Conservation (phyloP, 2,113 vertebrate species). For the Galbula dea region DNA sequence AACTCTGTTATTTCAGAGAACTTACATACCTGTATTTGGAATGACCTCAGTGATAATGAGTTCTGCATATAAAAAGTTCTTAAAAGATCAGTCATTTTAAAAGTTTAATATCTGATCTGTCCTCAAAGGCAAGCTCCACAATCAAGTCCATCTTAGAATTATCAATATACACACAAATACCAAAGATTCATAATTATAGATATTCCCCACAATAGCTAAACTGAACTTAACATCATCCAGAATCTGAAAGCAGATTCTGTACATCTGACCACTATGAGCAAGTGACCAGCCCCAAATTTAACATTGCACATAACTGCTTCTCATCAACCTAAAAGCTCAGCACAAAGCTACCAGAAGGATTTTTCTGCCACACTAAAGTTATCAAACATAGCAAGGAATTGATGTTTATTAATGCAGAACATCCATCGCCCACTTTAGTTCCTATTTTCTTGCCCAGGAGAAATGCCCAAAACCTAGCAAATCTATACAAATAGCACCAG, state of each 20-base stretch:
- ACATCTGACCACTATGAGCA: background rate
- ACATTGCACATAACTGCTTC: background rate
- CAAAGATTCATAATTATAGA: background rate
- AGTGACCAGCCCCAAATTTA: background rate
- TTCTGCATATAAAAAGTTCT: background rate
- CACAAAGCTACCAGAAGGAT: background rate
- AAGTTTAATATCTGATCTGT: background rate
- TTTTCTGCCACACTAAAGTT: background rate
- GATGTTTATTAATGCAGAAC: background rate
- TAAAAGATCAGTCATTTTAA: background rate
- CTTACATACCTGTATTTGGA: background rate
- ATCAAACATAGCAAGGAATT: background rate
- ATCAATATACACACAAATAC: background rate
- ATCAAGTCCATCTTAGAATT: background rate
- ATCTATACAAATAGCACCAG: background rate
- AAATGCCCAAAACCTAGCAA: background rate
- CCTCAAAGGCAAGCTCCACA: background rate
- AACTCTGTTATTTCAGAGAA: background rate
- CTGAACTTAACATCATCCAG: background rate
- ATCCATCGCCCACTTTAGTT: background rate
- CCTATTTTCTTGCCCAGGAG: background rate
- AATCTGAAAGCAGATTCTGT: background rate
- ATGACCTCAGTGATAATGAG: background rate
- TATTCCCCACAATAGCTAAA: background rate
- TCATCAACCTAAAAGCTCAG: background rate